A percentile compares a stretch with the other conserved stretches of the same genome.
phyloP scores from a whole-genome alignment of 2,888 invertebrate species.

The Cerastoderma edule region DNA sequence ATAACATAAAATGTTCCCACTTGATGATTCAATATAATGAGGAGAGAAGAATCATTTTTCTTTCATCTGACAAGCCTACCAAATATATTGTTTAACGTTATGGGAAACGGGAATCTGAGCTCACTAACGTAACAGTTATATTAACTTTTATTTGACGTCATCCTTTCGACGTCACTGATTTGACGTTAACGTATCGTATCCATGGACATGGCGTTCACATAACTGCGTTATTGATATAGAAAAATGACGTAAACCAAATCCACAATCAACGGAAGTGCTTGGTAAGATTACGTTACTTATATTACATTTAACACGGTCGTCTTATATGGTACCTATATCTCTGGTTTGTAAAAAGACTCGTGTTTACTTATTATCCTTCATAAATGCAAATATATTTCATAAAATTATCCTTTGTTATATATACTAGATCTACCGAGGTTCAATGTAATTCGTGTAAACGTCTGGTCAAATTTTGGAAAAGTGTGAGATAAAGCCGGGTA shows the following conservation, averaged over 20 bases:
- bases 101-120: conserved; percentile 1
- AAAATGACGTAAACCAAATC: background rate
- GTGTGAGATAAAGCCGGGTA: too few species aligned
- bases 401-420: too few species aligned
- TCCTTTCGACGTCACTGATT: background rate
- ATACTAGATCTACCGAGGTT: too few species aligned
- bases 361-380: too few species aligned
- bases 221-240: background rate
- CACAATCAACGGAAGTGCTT: background rate
- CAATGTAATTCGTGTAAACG: too few species aligned
- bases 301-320: too few species aligned
- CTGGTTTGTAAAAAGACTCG: too few species aligned
- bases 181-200: background rate
- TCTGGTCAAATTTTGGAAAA: too few species aligned
- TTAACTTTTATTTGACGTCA: too few species aligned
- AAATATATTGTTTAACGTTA: background rate
- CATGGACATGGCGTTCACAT: background rate
- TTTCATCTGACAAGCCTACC: background rate
- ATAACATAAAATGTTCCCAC: background rate
- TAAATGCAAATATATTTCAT: too few species aligned
- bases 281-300: background rate
- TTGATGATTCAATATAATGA: background rate
- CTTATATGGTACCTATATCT: too few species aligned
- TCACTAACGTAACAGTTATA: too few species aligned
- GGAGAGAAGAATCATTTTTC: background rate